phyloP scores from a whole-genome alignment of 37 sponge, comb jelly and placozoan genomes.

The Ephydatia muelleri region DNA sequence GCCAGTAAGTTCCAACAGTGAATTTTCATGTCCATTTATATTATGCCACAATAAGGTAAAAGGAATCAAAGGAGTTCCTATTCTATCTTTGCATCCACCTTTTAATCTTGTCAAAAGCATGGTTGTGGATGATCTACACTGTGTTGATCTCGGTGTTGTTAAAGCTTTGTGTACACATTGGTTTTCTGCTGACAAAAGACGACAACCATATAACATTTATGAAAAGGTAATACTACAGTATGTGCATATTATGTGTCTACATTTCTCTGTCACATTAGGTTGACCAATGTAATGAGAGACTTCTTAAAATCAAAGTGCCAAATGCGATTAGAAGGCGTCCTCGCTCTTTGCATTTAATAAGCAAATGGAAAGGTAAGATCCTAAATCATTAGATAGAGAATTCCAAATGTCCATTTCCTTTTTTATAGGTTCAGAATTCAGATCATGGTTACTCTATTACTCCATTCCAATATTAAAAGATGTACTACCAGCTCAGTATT shows the following conservation, averaged over 20 bases:
- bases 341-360: not conserved
- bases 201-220: not conserved
- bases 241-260: not conserved
- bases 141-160: not conserved
- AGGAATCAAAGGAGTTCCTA: not conserved
- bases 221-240: not conserved
- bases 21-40: not conserved
- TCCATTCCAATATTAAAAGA: conserved; percentile 1
- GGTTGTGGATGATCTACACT: not conserved
- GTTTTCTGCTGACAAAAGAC: not conserved
- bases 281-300: conserved; percentile 1
- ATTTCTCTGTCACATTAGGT: no score
- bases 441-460: not conserved
- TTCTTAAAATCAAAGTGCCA: not conserved
- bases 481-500: conserved; percentile 1
- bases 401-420: not conserved
- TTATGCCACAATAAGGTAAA: not conserved
- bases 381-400: not conserved
- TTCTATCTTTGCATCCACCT: not conserved
- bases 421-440: not conserved
- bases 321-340: not conserved
- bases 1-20: not conserved
- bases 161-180: not conserved
- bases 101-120: not conserved
- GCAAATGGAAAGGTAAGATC: not conserved